Evolutionary conservation across 2,113 vertebrate genomes (phyloP).

Genomic region (Pachypanchax playfairii): DNA sequence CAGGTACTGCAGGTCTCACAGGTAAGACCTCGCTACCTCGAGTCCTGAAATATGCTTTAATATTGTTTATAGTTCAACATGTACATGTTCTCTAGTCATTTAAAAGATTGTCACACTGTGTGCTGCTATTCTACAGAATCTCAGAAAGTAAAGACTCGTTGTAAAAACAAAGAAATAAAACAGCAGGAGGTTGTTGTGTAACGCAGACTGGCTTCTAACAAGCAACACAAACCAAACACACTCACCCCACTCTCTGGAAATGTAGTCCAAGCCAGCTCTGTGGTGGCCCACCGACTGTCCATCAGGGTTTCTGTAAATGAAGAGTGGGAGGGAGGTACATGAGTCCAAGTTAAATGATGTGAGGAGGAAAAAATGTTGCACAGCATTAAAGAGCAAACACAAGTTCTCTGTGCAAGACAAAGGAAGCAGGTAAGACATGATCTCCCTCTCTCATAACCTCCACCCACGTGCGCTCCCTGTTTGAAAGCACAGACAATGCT

Average conservation of each 20-base stretch:
- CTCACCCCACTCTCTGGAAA: conserved; percentile 98
- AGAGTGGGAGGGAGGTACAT: conserved; percentile 56
- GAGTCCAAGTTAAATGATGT: conserved; percentile 30
- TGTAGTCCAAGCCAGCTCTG: conserved; percentile 95
- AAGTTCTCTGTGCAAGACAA: conserved; percentile 15
- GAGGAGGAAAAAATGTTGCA: conserved; percentile 21
- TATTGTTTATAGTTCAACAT: conserved; percentile 20
- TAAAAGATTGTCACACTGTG: conserved; percentile 40
- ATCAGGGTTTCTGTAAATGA: conserved; percentile 92
- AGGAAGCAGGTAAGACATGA: conserved; percentile 47
- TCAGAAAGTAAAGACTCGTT: conserved; percentile 61
- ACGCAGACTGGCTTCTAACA: conserved; percentile 70
- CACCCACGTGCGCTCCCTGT: conserved; percentile 48
- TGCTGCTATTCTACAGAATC: conserved; percentile 60
- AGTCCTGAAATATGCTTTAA: conserved; percentile 25
- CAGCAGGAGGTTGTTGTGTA: conserved; percentile 70
- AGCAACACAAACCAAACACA: conserved; percentile 55
- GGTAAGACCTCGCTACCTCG: not conserved
- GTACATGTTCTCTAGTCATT: too few species aligned
- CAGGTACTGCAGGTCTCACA: conserved; percentile 14
- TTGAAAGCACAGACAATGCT: conserved; percentile 56
- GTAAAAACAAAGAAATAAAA: conserved; percentile 76
- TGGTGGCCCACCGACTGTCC: conserved; percentile 98
- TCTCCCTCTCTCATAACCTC: conserved; percentile 32
- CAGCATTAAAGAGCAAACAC: conserved; percentile 43